A percentile compares a stretch with the other conserved stretches of the same genome.
Evolutionary conservation across 2,888 invertebrate species (phyloP).

Genomic region (Yponomeuta cagnagella): DNA sequence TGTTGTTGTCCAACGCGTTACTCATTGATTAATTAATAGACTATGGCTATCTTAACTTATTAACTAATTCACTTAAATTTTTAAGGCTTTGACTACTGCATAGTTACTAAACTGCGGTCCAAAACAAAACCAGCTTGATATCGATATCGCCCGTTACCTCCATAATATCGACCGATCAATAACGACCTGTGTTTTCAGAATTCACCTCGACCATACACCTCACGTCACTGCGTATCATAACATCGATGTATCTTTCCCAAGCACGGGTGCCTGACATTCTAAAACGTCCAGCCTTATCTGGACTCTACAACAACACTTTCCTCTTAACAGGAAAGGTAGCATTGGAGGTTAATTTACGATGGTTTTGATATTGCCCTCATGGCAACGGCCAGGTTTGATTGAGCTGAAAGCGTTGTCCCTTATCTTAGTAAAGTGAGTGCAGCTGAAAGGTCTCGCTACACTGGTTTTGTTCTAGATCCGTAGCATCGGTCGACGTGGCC

Average conservation of each 20-base stretch:
- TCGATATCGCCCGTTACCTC: no score
- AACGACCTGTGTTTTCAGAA: constrained; percentile 6
- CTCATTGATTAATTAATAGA: no score
- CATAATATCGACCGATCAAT: constrained; percentile 9
- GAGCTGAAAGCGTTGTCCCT: background rate
- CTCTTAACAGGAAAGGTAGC: background rate
- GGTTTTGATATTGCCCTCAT: background rate
- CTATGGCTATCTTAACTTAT: no score
- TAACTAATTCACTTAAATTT: no score
- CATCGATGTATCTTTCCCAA: constrained; percentile 12
- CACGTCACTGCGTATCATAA: constrained; percentile 14
- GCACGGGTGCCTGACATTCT: background rate
- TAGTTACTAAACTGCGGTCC: no score
- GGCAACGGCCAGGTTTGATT: background rate
- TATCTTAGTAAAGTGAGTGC: background rate
- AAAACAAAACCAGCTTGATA: no score
- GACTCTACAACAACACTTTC: background rate
- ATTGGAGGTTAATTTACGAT: background rate
- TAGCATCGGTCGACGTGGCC: constrained; percentile 7
- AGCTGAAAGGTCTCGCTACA: background rate
- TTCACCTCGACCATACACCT: constrained; percentile 3
- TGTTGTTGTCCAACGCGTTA: no score
- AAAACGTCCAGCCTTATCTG: background rate
- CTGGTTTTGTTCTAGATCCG: background rate
- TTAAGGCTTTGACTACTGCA: no score